A percentile compares a stretch with the other conserved stretches of the same genome.
Conservation (phyloP, 2,113 vertebrate species). For the Ictalurus punctatus region DNA sequence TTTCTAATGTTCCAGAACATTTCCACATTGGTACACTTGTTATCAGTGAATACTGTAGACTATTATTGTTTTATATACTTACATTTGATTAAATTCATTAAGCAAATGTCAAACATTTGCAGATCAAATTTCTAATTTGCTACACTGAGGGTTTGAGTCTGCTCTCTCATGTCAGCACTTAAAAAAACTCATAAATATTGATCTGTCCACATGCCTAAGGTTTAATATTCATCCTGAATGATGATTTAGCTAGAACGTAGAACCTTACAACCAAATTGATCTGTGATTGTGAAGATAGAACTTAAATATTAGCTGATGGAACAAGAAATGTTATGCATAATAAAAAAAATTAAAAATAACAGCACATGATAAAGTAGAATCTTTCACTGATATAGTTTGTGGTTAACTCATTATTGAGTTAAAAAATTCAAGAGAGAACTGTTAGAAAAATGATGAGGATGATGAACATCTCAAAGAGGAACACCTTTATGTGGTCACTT, state of each 20-base stretch:
- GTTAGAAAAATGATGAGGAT: too few relatives aligned
- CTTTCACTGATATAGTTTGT: too few relatives aligned
- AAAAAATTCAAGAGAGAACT: too few relatives aligned
- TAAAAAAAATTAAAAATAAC: too few relatives aligned
- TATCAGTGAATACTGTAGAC: neutral
- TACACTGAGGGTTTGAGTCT: neutral
- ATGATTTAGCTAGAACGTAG: neutral
- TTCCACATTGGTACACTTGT: neutral
- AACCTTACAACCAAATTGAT: neutral
- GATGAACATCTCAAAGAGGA: too few relatives aligned
- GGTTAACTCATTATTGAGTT: too few relatives aligned
- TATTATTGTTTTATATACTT: neutral
- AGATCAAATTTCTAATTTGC: neutral
- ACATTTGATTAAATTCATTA: neutral
- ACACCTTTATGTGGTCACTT: too few relatives aligned
- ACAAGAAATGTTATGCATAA: too few relatives aligned
- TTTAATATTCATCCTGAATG: neutral
- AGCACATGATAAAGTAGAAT: too few relatives aligned
- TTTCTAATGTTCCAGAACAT: neutral
- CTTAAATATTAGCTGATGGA: too few relatives aligned
- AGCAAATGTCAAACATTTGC: neutral
- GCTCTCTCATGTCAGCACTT: neutral
- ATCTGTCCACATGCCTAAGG: too few relatives aligned
- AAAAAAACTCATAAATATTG: neutral
- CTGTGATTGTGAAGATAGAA: neutral